Conservation (phyloP, 2,888 invertebrate genomes). For the Orthonevra nobilis region DNA sequence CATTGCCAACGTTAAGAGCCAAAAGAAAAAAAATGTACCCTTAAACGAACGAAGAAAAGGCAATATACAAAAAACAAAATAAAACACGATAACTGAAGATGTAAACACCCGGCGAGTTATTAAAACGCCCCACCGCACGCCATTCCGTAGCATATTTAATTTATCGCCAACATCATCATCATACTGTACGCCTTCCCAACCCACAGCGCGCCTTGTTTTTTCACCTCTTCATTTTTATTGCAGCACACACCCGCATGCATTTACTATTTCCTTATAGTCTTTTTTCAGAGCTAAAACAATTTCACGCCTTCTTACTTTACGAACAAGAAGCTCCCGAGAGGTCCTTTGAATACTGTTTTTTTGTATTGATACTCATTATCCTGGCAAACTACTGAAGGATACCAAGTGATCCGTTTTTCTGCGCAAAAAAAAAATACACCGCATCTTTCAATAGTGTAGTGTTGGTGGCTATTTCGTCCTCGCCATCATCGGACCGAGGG, state of each 20-base stretch:
- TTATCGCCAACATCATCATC: constrained; percentile 48
- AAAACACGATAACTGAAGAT: constrained; percentile 13
- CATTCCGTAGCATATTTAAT: constrained; percentile 47
- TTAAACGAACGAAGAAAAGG: constrained; percentile 13
- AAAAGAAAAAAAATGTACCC: neutral
- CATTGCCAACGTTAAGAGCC: neutral
- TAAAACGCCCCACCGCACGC: constrained; percentile 45
- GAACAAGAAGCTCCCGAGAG: constrained; percentile 8
- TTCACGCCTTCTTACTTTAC: constrained; percentile 59
- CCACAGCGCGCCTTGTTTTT: no score
- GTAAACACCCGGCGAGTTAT: constrained; percentile 46
- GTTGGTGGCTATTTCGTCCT: constrained; percentile 24
- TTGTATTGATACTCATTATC: constrained; percentile 18
- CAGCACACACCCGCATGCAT: constrained; percentile 4
- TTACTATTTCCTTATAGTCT: no score
- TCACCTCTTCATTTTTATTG: constrained; percentile 17
- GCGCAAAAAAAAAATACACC: constrained; percentile 21
- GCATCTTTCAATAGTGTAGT: constrained; percentile 18
- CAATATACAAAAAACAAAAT: neutral
- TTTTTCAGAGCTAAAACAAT: constrained; percentile 60
- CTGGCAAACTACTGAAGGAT: constrained; percentile 18
- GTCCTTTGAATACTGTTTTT: constrained; percentile 47
- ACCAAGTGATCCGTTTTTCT: constrained; percentile 44
- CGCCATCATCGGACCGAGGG: constrained; percentile 27
- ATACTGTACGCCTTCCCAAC: neutral